Percentiles rank a stretch among this genome's conserved stretches.
These are phyloP conservation scores for Nycticorax nycticorax DNA, from an alignment of 2,113 vertebrate species.

Conservation along the genomic window DNA sequence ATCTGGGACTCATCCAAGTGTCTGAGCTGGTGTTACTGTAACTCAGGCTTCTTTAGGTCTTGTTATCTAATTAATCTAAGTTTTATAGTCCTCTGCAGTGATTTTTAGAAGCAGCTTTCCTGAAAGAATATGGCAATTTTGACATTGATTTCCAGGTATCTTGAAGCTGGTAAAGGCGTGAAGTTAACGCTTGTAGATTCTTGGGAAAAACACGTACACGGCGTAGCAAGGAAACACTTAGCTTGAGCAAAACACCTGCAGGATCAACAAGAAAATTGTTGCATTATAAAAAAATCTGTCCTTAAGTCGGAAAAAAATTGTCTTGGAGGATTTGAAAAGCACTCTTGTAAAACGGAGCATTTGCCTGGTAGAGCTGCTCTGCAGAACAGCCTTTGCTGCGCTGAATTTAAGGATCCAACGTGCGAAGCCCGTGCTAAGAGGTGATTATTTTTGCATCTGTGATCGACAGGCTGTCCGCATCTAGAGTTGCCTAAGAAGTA, in stretches of 20 bases:
- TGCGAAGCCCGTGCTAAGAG: not conserved
- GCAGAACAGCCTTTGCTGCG: not conserved
- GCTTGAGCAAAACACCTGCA: not conserved
- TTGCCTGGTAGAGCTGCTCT: not conserved
- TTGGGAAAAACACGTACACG: not conserved
- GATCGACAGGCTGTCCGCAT: not conserved
- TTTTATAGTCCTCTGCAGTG: not conserved
- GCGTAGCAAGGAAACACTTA: not conserved
- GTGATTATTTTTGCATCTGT: not conserved
- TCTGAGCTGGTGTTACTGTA: not conserved
- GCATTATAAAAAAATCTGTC: not conserved
- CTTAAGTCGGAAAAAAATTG: not conserved
- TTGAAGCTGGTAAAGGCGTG: not conserved
- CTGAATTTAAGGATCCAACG: not conserved
- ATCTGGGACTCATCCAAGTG: not conserved
- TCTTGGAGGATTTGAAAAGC: not conserved
- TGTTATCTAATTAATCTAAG: not conserved
- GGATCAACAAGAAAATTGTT: not conserved
- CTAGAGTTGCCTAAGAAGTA: not conserved
- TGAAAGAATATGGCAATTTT: not conserved
- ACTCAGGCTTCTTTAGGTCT: not conserved
- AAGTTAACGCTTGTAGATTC: not conserved
- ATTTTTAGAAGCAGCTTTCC: not conserved
- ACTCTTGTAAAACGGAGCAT: not conserved
- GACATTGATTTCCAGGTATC: not conserved